Evolutionary conservation across 2,888 invertebrate species (phyloP).

Genomic region (Eilema griseolum): DNA sequence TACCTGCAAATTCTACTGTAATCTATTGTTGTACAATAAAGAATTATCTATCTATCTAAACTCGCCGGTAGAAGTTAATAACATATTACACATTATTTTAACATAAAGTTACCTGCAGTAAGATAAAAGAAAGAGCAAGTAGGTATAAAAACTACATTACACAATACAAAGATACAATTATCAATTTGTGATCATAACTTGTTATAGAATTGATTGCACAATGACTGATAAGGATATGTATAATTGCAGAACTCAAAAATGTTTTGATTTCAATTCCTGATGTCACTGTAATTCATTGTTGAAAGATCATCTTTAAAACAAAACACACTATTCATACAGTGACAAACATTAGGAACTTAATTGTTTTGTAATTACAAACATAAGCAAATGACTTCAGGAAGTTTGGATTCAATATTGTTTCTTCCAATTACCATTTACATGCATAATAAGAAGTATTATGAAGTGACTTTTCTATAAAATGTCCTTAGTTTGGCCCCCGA

Average conservation of each 20-base stretch:
- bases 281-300: constrained; percentile 25
- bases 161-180: constrained; percentile 42
- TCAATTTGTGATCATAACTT: constrained; percentile 11
- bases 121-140: constrained; percentile 9
- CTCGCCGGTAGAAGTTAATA: not conserved
- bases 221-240: constrained; percentile 41
- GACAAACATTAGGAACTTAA: too few species aligned
- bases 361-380: not conserved
- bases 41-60: too few species aligned
- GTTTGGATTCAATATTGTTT: not conserved
- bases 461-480: not conserved
- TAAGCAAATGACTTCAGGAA: not conserved
- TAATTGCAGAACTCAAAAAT: constrained; percentile 33
- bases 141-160: constrained; percentile 19
- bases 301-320: not conserved
- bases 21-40: too few species aligned
- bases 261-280: constrained; percentile 26
- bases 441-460: not conserved
- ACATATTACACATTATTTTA: not conserved
- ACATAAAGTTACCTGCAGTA: not conserved
- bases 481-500: too few species aligned
- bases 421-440: not conserved
- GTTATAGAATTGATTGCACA: constrained; percentile 40
- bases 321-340: not conserved
- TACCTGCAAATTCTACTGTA: too few species aligned